Evolutionary conservation across 92 coral and sea anemone species (phyloP).

Genomic region (Bergia puertoricense): DNA sequence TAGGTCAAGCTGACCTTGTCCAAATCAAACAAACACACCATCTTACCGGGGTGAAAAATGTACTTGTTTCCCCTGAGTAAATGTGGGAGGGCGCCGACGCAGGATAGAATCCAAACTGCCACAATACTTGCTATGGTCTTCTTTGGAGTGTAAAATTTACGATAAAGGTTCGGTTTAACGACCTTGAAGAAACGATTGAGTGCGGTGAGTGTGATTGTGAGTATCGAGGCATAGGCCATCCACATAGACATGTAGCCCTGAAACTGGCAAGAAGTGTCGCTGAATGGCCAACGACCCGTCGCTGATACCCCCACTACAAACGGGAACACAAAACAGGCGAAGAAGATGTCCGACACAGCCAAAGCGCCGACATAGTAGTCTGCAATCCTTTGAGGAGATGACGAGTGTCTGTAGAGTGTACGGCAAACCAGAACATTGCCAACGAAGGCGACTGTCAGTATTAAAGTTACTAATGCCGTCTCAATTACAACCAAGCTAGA

Average conservation of each 20-base stretch:
- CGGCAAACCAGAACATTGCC: conserved; percentile 33
- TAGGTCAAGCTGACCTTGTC: conserved; percentile 18
- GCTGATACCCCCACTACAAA: conserved; percentile 37
- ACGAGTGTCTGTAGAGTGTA: neutral
- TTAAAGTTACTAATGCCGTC: conserved; percentile 1
- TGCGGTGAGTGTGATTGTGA: conserved; percentile 31
- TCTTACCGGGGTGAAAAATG: conserved; percentile 38
- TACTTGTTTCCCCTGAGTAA: conserved; percentile 38
- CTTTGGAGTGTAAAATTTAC: conserved; percentile 17
- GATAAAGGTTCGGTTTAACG: conserved; percentile 20
- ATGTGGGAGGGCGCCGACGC: conserved; percentile 28
- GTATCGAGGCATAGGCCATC: conserved; percentile 34
- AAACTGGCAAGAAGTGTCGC: conserved; percentile 26
- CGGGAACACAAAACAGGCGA: conserved; percentile 32
- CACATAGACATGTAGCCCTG: conserved; percentile 37
- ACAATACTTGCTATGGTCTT: conserved; percentile 31
- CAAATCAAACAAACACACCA: conserved; percentile 30
- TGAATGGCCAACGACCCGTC: conserved; percentile 28
- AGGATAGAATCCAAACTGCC: conserved; percentile 17
- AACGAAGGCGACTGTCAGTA: neutral
- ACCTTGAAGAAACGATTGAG: conserved; percentile 43
- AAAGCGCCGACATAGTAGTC: conserved; percentile 27
- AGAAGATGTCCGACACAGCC: conserved; percentile 24
- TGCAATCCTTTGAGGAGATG: conserved; percentile 1
- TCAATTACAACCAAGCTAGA: neutral